Percentiles rank a stretch among this genome's conserved stretches.
phyloP scores from a whole-genome alignment of 2,797 vertebrate genomes.

The Chromobotia macracanthus region DNA sequence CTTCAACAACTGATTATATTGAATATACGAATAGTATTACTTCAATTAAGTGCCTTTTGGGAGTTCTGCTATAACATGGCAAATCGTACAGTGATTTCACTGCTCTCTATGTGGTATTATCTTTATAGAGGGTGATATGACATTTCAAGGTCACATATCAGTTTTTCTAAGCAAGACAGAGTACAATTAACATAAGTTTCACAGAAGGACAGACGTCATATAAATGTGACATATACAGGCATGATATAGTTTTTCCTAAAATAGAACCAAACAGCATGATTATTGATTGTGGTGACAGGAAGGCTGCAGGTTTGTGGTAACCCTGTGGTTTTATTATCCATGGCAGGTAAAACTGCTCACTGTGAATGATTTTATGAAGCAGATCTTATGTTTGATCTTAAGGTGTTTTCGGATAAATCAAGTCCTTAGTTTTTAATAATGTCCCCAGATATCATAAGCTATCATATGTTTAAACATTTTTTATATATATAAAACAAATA shows the following conservation, averaged over 20 bases:
- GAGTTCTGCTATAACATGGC: not conserved
- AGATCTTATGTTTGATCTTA: no score
- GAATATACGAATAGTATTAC: not conserved
- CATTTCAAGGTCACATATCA: not conserved
- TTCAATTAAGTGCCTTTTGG: not conserved
- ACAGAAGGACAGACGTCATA: not conserved
- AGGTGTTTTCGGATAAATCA: no score
- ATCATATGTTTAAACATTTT: no score
- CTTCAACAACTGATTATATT: not conserved
- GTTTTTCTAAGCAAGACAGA: not conserved
- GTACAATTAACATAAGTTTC: not conserved
- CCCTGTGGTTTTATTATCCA: slow-evolving; percentile 40
- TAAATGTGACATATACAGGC: not conserved
- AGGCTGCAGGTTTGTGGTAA: slow-evolving; percentile 23
- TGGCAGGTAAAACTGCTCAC: slow-evolving; percentile 15
- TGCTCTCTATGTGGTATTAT: not conserved
- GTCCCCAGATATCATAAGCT: no score
- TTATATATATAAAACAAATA: no score
- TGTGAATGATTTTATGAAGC: no score
- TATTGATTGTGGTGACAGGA: slow-evolving; percentile 56
- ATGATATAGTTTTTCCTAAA: slow-evolving; percentile 60
- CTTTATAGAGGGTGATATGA: not conserved
- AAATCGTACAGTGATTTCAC: no score
- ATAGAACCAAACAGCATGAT: slow-evolving; percentile 52
- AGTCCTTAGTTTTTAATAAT: no score